A percentile compares a stretch with the other conserved stretches of the same genome.
phyloP scores from a whole-genome alignment of 2,888 invertebrate genomes.

The Sepiola atlantica region DNA sequence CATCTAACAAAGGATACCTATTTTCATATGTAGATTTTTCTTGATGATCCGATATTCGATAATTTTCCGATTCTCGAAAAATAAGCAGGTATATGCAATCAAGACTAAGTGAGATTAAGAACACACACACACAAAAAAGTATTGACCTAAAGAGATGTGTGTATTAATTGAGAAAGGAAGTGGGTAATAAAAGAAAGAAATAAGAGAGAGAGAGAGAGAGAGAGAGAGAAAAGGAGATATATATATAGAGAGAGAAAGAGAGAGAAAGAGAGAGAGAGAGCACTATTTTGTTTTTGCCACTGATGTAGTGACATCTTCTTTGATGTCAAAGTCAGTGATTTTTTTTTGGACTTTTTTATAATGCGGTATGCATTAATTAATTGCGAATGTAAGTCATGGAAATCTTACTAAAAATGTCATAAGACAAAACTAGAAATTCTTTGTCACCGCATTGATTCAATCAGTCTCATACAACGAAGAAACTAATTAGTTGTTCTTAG shows the following conservation, averaged over 20 bases:
- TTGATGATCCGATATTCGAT: no score
- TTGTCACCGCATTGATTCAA: not conserved
- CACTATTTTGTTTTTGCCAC: not conserved
- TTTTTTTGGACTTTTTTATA: not conserved
- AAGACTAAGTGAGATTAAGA: no score
- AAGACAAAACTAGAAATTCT: not conserved
- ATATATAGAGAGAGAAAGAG: not conserved
- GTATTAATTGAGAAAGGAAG: not conserved
- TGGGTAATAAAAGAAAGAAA: not conserved
- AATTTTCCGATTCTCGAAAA: no score
- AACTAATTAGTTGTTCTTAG: not conserved
- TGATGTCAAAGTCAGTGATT: not conserved
- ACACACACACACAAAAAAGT: no score
- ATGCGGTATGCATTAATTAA: not conserved
- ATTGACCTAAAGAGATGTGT: no score
- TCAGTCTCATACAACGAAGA: not conserved
- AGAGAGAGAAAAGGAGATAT: not conserved
- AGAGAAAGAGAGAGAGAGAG: not conserved
- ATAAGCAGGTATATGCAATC: no score
- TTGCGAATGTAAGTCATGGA: not conserved
- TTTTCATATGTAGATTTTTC: no score
- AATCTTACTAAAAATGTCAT: not conserved
- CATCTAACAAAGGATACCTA: no score
- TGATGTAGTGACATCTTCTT: not conserved
- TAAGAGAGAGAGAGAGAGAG: not conserved